Base-by-base conservation (phyloP, 2,113 vertebrate genomes). In the Chrysochloris asiatica region DNA sequence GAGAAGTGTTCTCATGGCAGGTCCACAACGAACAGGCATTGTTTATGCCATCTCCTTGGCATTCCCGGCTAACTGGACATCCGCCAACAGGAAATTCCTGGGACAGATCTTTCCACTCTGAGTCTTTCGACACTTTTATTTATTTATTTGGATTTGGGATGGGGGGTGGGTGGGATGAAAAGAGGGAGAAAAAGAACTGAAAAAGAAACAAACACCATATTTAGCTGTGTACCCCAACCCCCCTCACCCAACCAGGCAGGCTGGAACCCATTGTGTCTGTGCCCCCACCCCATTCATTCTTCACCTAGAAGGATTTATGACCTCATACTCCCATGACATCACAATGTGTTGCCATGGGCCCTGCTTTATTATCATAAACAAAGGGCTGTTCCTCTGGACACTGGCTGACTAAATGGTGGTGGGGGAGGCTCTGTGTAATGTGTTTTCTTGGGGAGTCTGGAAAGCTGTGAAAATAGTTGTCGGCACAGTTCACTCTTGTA, bases 11-110 rank as follows among this genome's bases (percentile, higher is more conserved):
- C 95, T 90, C 0, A 1, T 33, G 36, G 72, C 95, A 56, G 93
- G 92, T 71, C 89, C 8, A 41, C 92, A 95, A 95, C 69, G 88
- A 96, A 93, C 82, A n/a, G 90, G 87, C 94, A 86, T 96, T 96
- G 96, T 90, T 97, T 94, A 33, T 88, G 69, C 95, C 88, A 80
- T 14, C 93, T 86, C 96, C 96, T n/a, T n/a, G 97, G 94, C 95
- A 91, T 97, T 92, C 95, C 95, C 88, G 50, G 95, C 94, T 91
- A 80, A 48, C 96, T 97, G 98, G 97, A 95, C 96, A 84, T 80
- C 78, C 22, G 97, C 97, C 97, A 97, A 96, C 97, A 97, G 98
- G 97, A 98, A 98, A 98, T 98, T 97, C 97, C 97, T 97, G 91
- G 95, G 95, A 96, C 96, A 97, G 94, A 96, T 96, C 95, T 97